A percentile compares a stretch with the other conserved stretches of the same genome.
phyloP scores from a whole-genome alignment of 2,113 vertebrate genomes.

The Corythornis vintsioides region DNA sequence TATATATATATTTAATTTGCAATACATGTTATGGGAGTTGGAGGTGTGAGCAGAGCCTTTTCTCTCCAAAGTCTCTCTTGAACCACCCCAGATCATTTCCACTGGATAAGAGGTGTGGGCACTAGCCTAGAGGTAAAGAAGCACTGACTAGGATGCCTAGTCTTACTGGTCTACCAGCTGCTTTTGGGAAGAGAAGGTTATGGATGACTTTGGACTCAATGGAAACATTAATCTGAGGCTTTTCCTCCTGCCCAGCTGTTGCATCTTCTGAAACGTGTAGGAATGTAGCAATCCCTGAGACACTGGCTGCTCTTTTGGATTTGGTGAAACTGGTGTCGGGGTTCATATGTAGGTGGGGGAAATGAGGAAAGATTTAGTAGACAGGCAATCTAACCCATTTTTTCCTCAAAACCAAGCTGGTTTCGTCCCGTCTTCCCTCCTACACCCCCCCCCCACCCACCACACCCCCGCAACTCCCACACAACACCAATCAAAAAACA shows the following conservation, averaged over 20 bases:
- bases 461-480: too few relatives aligned
- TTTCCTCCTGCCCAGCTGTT: not conserved
- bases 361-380: not conserved
- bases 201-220: not conserved
- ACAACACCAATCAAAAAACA: too few relatives aligned
- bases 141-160: not conserved
- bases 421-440: too few relatives aligned
- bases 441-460: not conserved
- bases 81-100: not conserved
- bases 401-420: not conserved
- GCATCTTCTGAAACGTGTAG: not conserved
- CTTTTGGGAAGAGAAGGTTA: not conserved
- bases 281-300: not conserved
- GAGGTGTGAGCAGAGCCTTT: not conserved
- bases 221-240: not conserved
- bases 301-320: not conserved
- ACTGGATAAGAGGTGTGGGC: not conserved
- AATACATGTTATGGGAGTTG: not conserved
- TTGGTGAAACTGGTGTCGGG: not conserved
- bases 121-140: not conserved
- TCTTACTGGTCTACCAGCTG: not conserved
- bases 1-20: not conserved
- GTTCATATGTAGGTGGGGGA: not conserved
- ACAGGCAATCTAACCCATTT: not conserved
- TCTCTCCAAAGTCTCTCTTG: not conserved